These are phyloP conservation scores for Melanostoma scalare DNA, from an alignment of 2,888 invertebrate genomes.

Conservation along the genomic window DNA sequence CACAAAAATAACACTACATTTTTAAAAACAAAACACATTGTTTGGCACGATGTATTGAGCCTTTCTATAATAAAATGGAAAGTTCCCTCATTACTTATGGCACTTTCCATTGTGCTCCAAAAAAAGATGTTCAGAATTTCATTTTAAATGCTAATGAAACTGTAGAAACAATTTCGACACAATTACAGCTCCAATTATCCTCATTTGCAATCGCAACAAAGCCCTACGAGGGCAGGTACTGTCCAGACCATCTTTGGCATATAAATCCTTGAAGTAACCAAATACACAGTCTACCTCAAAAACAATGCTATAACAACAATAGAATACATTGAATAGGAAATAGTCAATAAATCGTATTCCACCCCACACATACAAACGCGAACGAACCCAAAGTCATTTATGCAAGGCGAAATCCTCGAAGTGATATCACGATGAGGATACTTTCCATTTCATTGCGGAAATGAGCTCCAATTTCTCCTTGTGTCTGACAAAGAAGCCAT, in stretches of 20 bases:
- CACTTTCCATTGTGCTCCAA: too few species aligned
- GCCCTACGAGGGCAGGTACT: constrained; percentile 21
- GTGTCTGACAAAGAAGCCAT: constrained; percentile 13
- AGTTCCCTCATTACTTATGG: too few species aligned
- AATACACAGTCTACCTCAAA: constrained; percentile 13
- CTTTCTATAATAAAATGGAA: too few species aligned
- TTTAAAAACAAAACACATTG: too few species aligned
- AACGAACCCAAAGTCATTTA: background rate
- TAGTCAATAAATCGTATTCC: constrained; percentile 44
- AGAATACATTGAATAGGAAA: constrained; percentile 26
- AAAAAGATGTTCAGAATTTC: background rate
- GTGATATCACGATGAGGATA: constrained; percentile 40
- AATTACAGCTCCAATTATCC: constrained; percentile 43
- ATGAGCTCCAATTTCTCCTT: constrained; percentile 34
- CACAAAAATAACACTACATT: too few species aligned
- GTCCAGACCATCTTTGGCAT: constrained; percentile 22
- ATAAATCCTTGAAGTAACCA: constrained; percentile 29
- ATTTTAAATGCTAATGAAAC: constrained; percentile 36
- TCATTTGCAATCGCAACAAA: constrained; percentile 52
- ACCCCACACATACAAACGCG: background rate
- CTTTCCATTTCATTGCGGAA: constrained; percentile 50
- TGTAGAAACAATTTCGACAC: constrained; percentile 44
- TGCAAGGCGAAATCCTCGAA: constrained; percentile 43
- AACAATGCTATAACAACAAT: constrained; percentile 19
- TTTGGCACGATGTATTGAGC: too few species aligned